Evolutionary conservation across 2,888 invertebrate genomes (phyloP), one percentile per base, ranked within the genome.

Genomic region (Chrysotoxum bicinctum): DNA sequence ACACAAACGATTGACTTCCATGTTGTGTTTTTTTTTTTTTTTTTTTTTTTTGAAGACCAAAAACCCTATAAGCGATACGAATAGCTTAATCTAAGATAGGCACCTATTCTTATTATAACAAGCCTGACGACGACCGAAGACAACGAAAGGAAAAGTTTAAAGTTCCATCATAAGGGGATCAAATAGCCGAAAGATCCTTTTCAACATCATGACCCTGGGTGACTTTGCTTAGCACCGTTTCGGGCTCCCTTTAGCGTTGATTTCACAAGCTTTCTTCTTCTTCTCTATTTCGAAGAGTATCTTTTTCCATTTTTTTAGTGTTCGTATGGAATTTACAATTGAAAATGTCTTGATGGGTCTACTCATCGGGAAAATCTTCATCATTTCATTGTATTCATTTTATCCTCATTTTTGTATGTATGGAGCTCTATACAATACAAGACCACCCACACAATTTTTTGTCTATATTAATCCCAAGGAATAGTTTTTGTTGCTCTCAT

Each of bases 341-440:
- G 85, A 85, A 85, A 85, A 80, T 16, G 72, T 81, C 85, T 80
- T 85, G 73, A 77, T 80, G 70, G 74, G 70, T 66, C 79, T 79
- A 72, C 75, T 79, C 75, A 76, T 75, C 79, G 75, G 56, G 58
- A 79, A 84, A 75, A 79, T 79, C 79, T 75, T 58, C 79, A 58
- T 60, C 70, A 37, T 68, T 66, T 50, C 48, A 50, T 80, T 68
- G 43, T 58, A n/a, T 14, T 30, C 32, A 0, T 35, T 73, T 26
- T 32, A 26, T 48, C 30, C 32, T 58, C 26, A 21, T 40, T 40
- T 16, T 43, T 16, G 1, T 37, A 52, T 58, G 48, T n/a, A 68
- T 48, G 19, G 30, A 35, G 14, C 35, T 23, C 12, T 12, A n/a
- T n/a, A 50, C 14, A 21, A 6, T n/a, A 32, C 16, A 37, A 12